phyloP scores from a whole-genome alignment of 64 coral and sea anemone genomes.

The Pocillopora damicornis region DNA sequence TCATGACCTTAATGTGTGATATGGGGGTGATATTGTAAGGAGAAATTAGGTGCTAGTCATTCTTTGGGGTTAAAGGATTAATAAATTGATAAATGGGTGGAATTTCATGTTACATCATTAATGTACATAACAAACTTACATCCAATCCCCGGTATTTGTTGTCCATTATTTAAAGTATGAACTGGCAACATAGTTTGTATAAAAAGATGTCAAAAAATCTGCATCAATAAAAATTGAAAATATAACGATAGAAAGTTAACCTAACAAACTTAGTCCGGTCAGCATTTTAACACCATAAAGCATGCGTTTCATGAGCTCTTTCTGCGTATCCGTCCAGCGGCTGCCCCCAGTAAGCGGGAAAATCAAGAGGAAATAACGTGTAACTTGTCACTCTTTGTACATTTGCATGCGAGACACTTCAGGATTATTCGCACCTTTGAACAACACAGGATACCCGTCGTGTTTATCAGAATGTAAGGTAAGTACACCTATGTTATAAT shows the following conservation, averaged over 20 bases:
- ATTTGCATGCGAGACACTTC: conserved; percentile 14
- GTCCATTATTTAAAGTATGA: conserved; percentile 3
- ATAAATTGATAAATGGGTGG: neutral
- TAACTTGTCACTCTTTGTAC: conserved; percentile 13
- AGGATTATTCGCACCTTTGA: conserved; percentile 12
- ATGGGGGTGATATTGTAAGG: no score
- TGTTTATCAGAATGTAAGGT: conserved; percentile 25
- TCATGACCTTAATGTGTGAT: no score
- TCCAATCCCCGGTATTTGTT: conserved; percentile 21
- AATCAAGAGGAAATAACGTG: conserved; percentile 40
- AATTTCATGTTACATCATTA: neutral
- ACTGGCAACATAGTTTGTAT: neutral
- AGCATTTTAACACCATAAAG: neutral
- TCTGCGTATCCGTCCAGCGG: neutral
- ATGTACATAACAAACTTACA: neutral
- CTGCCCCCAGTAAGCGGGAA: conserved; percentile 24
- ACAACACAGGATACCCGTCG: neutral
- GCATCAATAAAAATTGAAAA: neutral
- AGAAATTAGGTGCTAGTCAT: no score
- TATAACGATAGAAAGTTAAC: neutral
- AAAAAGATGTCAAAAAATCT: neutral
- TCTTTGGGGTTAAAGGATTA: no score
- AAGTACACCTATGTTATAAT: conserved; percentile 8
- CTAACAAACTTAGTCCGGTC: neutral
- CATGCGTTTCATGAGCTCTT: neutral